Evolutionary conservation across 1,140 invertebrate species (phyloP).

Genomic region (Belonocnema kinseyi): DNA sequence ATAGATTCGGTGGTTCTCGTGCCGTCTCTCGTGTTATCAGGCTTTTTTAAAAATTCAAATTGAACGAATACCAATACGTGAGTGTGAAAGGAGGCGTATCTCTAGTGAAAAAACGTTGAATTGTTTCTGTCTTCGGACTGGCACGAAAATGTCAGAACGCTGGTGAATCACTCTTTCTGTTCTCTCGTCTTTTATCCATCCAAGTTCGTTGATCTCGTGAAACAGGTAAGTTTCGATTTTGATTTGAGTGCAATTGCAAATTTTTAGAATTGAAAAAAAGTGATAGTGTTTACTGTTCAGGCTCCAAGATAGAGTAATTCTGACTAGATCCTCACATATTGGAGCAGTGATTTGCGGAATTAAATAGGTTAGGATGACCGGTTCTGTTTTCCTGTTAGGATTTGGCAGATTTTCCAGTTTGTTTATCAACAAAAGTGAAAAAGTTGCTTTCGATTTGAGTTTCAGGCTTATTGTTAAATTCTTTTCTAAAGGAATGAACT

Average conservation of each 20-base stretch:
- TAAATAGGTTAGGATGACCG: constrained; percentile 47
- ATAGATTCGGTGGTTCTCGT: constrained; percentile 38
- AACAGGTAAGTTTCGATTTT: constrained; percentile 43
- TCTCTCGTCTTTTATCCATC: constrained; percentile 40
- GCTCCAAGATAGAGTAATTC: not conserved
- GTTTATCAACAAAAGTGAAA: not conserved
- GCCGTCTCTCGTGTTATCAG: constrained; percentile 31
- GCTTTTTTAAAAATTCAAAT: not conserved
- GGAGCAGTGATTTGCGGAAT: constrained; percentile 31
- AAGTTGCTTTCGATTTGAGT: no score
- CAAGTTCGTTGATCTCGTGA: constrained; percentile 33
- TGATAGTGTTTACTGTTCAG: not conserved
- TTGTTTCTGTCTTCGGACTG: constrained; percentile 35
- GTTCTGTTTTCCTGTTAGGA: not conserved
- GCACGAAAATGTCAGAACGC: constrained; percentile 56
- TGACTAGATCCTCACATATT: not conserved
- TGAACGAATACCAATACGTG: constrained; percentile 4
- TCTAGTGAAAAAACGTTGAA: constrained; percentile 7
- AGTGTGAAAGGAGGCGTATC: not conserved
- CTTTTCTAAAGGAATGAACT: no score
- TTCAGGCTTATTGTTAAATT: no score
- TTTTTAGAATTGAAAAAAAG: not conserved
- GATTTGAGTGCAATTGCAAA: constrained; percentile 39
- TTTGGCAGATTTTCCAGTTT: not conserved
- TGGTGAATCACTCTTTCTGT: constrained; percentile 55